A percentile compares a stretch with the other conserved stretches of the same genome.
Evolutionary conservation across 2,113 vertebrate genomes (phyloP).

Genomic region (Neomonachus schauinslandi): DNA sequence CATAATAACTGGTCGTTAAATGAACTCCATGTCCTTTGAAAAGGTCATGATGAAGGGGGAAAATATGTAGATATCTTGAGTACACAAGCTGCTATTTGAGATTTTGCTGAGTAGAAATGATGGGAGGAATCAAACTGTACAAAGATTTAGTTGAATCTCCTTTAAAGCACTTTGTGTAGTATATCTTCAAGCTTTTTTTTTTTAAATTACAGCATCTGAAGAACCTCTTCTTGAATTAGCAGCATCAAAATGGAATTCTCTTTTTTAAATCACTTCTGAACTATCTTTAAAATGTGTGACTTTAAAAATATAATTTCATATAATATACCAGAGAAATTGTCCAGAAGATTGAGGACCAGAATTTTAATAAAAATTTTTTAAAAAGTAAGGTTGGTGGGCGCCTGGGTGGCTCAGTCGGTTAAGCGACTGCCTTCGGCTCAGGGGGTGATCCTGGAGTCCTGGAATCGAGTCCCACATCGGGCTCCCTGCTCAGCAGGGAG

Average conservation of each 20-base stretch:
- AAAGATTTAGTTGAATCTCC: conserved; percentile 50
- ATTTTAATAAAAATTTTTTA: conserved; percentile 49
- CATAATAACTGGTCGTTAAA: conserved; percentile 55
- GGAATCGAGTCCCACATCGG: too few species aligned
- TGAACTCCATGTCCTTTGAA: conserved; percentile 62
- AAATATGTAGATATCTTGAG: conserved; percentile 60
- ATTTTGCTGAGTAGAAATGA: conserved; percentile 56
- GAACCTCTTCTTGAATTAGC: conserved; percentile 42
- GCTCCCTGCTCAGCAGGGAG: too few species aligned
- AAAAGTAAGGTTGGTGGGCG: conserved; percentile 1
- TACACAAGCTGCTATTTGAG: conserved; percentile 30
- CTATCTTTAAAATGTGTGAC: conserved; percentile 18
- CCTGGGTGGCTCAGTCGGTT: too few species aligned
- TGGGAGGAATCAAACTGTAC: conserved; percentile 28
- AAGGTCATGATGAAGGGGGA: conserved; percentile 43
- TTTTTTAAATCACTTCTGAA: not conserved
- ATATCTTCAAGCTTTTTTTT: conserved; percentile 30
- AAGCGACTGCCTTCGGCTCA: too few species aligned
- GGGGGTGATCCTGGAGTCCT: too few species aligned
- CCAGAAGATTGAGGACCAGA: not conserved
- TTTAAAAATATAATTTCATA: conserved; percentile 55
- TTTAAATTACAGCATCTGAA: conserved; percentile 23
- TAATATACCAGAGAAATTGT: conserved; percentile 22
- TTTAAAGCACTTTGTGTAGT: conserved; percentile 48
- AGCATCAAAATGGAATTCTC: conserved; percentile 39